phyloP scores from a whole-genome alignment of 2,797 vertebrate genomes.

The Sebastes glaucus region DNA sequence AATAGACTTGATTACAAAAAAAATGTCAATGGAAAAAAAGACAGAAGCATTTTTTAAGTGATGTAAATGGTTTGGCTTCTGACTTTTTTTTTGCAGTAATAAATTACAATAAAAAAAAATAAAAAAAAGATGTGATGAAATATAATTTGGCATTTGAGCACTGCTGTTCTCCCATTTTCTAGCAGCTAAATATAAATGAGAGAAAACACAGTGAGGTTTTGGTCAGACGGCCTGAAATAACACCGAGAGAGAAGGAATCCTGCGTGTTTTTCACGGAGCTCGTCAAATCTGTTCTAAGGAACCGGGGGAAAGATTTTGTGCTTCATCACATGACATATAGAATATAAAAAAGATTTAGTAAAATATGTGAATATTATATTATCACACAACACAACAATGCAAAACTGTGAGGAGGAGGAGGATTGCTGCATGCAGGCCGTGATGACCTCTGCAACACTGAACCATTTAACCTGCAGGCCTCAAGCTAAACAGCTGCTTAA shows the following conservation, averaged over 20 bases:
- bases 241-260: slow-evolving; percentile 35
- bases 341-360: background rate
- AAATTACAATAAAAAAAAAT: background rate
- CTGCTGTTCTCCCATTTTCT: slow-evolving; percentile 2
- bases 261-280: slow-evolving; percentile 51
- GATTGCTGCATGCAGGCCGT: background rate
- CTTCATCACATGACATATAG: background rate
- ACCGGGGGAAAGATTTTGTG: slow-evolving; percentile 6
- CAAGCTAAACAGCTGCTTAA: background rate
- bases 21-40: background rate
- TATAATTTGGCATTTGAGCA: background rate
- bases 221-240: slow-evolving; percentile 60
- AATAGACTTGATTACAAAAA: slow-evolving; percentile 59
- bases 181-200: background rate
- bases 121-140: background rate
- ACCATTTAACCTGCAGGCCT: background rate
- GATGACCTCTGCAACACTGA: slow-evolving; percentile 45
- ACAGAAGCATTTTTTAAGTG: background rate
- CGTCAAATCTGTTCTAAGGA: slow-evolving; percentile 26
- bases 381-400: background rate
- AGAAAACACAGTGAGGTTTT: slow-evolving; percentile 24
- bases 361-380: background rate
- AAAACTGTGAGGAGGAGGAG: background rate
- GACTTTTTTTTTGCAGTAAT: background rate
- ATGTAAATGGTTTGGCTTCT: background rate